Evolutionary conservation across 2,113 vertebrate species (phyloP), one percentile per base, ranked within the genome.

Genomic region (Corvus cornix): DNA sequence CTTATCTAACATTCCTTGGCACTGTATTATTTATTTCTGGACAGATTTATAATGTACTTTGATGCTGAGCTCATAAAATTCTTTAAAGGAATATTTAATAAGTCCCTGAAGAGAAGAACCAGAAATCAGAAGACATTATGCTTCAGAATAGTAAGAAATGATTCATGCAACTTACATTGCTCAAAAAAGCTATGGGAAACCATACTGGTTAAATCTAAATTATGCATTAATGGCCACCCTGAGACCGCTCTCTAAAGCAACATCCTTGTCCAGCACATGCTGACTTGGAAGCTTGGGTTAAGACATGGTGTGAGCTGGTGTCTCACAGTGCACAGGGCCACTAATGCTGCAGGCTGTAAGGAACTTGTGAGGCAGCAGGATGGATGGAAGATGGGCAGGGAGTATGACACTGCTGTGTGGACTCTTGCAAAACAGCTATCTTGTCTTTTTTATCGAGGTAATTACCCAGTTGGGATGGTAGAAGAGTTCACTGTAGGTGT

Each of bases 41-140:
- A 22, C 33, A 73, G 75, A 90, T 88, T 68, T 88, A 88, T 77
- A 73, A 88, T 21, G 26, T 89, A 76, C 70, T 88, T 94, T 83
- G 72, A 86, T 83, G 53, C 75, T 87, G 66, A 95, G 27, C 31
- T 87, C n/a, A 33, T 91, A 84, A 58, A 11, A 74, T 91, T 87
- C 56, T 70, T 84, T 58, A 96, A 95, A 81, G 33, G 39, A 76
- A 72, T 87, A 91, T 75, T 78, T 81, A 89, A 81, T 82, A 91
- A 94, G 28, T 31, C 74, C 9, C 56, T 60, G 69, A 78, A 84
- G 81, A 93, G 60, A 89, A 73, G 59, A 87, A 87, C 7, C 48
- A 22, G 81, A 84, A 81, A 84, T 33, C 8, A 7, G 62, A 91
- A 89, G 69, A 78, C 41, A 81, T 66, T 76, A 77, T 51, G 15